phyloP scores from a whole-genome alignment of 2,797 vertebrate genomes.

The Cuculus canorus region DNA sequence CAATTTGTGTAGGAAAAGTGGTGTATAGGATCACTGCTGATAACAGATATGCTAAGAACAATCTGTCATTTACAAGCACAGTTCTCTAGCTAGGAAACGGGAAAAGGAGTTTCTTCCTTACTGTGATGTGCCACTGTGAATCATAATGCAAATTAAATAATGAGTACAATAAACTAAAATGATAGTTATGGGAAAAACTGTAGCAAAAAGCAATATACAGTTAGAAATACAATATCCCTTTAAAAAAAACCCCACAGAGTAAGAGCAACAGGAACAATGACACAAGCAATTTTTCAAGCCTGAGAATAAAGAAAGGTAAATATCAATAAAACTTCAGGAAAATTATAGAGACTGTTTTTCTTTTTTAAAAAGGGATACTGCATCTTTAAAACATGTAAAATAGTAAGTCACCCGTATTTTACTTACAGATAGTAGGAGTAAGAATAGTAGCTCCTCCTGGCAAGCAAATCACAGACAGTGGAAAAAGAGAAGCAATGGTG shows the following conservation, averaged over 20 bases:
- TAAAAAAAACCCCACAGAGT: constrained; percentile 51
- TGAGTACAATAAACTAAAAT: constrained; percentile 52
- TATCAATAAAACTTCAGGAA: constrained; percentile 7
- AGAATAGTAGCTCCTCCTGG: constrained; percentile 99
- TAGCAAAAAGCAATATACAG: constrained; percentile 73
- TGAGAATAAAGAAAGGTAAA: neutral
- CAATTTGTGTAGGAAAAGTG: neutral
- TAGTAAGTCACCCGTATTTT: constrained; percentile 86
- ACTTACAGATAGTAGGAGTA: constrained; percentile 99
- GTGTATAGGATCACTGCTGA: neutral
- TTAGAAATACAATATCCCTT: constrained; percentile 83
- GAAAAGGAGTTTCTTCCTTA: neutral
- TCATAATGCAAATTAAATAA: constrained; percentile 61
- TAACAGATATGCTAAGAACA: neutral
- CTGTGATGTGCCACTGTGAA: constrained; percentile 28
- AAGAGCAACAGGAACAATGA: neutral
- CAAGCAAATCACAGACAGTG: constrained; percentile 99
- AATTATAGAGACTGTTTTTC: constrained; percentile 63
- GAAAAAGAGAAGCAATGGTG: constrained; percentile 97
- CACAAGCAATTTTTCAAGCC: constrained; percentile 8
- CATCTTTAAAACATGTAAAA: constrained; percentile 92
- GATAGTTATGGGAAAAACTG: constrained; percentile 45
- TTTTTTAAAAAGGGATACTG: constrained; percentile 99
- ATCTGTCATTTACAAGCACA: neutral
- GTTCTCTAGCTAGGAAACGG: neutral